Evolutionary conservation across 2,113 vertebrate species (phyloP), one percentile per base, ranked within the genome.

Genomic region (Columba janthina): DNA sequence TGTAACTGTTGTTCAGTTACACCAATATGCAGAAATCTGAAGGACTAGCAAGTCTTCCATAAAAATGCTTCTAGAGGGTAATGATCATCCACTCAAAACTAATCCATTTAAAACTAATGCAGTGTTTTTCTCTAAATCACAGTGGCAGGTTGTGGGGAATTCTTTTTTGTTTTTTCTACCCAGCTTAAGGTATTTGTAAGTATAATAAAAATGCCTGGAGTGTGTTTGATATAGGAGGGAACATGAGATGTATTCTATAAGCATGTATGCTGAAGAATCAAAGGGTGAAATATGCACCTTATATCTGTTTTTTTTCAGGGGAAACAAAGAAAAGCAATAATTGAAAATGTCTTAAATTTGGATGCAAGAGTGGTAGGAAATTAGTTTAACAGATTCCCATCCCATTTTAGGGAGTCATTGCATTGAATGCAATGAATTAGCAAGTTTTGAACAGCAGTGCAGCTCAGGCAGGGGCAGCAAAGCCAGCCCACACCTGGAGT

Each of bases 331-430:
- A 28, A 16, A 62, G 16, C 34, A 69, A 5, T 67, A 44, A n/a
- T 71, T 50, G 62, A 44, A 95, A 70, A 93, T 32, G 13, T 11
- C 69, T 95, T 95, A 17, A 19, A 21, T 95, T 91, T 79, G 71
- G 51, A 94, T 94, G 76, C 58, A 40, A 78, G 79, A 74, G 3
- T 4, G 56, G 40, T 32, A 83, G 80, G 86, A 74, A 88, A 91
- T 80, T 56, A 88, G 26, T 72, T 96, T 74, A 94, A 74, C 38
- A 96, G 60, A 91, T 91, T 94, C 65, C 48, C 48, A 13, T 61
- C 62, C n/a, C 44, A 19, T 48, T 88, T 90, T 76, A 64, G 76
- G 67, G 74, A 66, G 62, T 93, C 17, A 15, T 6, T 51, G 81
- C 31, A 28, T 3, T 88, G 40, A 56, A 82, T 76, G 73, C 75